A percentile compares a stretch with the other conserved stretches of the same genome.
These are phyloP conservation scores for Drosophila neocordata DNA, from an alignment of 1,140 invertebrate species.

Conservation along the genomic window DNA sequence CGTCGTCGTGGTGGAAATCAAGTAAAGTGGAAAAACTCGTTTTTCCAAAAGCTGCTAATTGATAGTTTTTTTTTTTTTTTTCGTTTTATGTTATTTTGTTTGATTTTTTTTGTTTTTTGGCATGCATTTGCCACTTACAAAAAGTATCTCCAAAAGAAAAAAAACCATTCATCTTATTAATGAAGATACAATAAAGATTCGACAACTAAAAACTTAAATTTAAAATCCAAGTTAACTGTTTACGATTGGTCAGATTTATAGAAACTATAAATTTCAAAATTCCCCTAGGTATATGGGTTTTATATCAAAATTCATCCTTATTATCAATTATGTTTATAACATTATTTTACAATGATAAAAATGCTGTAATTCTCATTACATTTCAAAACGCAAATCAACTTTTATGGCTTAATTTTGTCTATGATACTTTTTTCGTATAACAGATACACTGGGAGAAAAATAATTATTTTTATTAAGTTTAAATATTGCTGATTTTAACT, in stretches of 20 bases:
- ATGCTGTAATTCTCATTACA: too few species aligned
- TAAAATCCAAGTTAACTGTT: too few species aligned
- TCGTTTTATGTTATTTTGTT: conserved; percentile 12
- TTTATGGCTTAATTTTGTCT: background rate
- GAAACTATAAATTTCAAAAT: too few species aligned
- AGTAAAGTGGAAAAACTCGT: conserved; percentile 60
- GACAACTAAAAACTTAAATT: too few species aligned
- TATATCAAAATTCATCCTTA: too few species aligned
- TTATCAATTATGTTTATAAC: too few species aligned
- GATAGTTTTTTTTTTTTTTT: conserved; percentile 47
- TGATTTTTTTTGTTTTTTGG: conserved; percentile 23
- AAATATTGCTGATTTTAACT: too few species aligned
- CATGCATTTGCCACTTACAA: conserved; percentile 45
- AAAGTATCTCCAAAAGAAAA: conserved; percentile 22
- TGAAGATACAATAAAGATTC: too few species aligned
- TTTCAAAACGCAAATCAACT: background rate
- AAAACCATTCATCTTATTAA: background rate
- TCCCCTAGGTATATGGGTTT: too few species aligned
- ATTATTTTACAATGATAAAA: too few species aligned
- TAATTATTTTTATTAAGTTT: too few species aligned
- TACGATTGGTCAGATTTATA: too few species aligned
- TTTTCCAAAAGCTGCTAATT: conserved; percentile 64
- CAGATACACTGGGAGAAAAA: background rate
- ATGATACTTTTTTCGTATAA: background rate
- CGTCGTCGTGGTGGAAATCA: conserved; percentile 52